Conservation (phyloP, 1,140 invertebrate species). For the Zelostemma sp. region DNA sequence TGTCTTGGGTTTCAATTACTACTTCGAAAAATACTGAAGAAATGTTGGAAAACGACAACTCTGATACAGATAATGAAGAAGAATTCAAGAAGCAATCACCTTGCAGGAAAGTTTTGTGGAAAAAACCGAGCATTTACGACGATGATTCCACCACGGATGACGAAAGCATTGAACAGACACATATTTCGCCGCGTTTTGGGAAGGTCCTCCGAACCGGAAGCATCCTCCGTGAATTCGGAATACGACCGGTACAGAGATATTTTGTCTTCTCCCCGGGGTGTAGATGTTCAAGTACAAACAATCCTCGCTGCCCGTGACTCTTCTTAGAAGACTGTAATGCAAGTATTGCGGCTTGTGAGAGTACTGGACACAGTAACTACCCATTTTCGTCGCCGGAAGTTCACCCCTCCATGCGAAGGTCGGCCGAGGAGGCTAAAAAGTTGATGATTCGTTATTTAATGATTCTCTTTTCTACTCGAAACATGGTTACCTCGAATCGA, state of each 20-base stretch:
- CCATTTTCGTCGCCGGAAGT: background rate
- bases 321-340: background rate
- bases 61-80: too few species aligned
- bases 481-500: too few species aligned
- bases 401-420: background rate
- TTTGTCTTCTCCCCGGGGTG: background rate
- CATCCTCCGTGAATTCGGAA: slow-evolving; percentile 61
- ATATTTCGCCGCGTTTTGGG: slow-evolving; percentile 69
- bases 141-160: too few species aligned
- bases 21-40: too few species aligned
- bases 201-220: slow-evolving; percentile 65
- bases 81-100: too few species aligned
- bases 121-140: too few species aligned
- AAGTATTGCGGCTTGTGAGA: background rate
- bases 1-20: too few species aligned
- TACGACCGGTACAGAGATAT: slow-evolving; percentile 51
- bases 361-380: background rate
- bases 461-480: too few species aligned
- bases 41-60: too few species aligned
- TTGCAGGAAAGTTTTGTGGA: too few species aligned
- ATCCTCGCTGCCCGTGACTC: background rate
- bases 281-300: slow-evolving; percentile 1
- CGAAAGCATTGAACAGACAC: slow-evolving; percentile 45
- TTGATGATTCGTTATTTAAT: too few species aligned
- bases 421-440: background rate